Evolutionary conservation across 2,797 vertebrate species (phyloP).

Genomic region (Hippocampus kuda): DNA sequence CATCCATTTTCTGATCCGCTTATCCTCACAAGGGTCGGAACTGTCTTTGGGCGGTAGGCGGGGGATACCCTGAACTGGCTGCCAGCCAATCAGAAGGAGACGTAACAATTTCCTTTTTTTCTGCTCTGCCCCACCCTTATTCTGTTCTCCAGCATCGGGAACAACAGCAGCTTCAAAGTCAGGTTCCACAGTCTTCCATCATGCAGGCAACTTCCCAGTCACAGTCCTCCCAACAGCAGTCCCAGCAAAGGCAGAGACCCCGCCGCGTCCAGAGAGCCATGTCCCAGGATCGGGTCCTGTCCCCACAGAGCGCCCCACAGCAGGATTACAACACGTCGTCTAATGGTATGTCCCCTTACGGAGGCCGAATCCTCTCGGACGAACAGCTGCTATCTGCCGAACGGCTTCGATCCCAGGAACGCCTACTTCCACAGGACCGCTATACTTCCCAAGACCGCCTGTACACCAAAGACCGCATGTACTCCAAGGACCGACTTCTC

Average conservation of each 20-base stretch:
- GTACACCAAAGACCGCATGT: slow-evolving; percentile 81
- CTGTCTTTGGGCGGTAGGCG: too few relatives aligned
- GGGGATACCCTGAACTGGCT: too few relatives aligned
- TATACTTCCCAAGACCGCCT: slow-evolving; percentile 82
- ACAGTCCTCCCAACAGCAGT: slow-evolving; percentile 66
- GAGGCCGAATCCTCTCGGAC: slow-evolving; percentile 86
- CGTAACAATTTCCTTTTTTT: slow-evolving; percentile 15
- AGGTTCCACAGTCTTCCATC: slow-evolving; percentile 46
- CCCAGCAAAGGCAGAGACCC: slow-evolving; percentile 78
- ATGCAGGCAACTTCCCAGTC: slow-evolving; percentile 52
- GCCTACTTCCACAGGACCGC: slow-evolving; percentile 87
- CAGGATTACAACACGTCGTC: slow-evolving; percentile 75
- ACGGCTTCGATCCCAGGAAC: slow-evolving; percentile 92
- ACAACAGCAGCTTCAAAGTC: slow-evolving; percentile 54
- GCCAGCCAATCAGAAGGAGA: too few relatives aligned
- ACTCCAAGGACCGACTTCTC: slow-evolving; percentile 82
- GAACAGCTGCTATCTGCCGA: slow-evolving; percentile 92
- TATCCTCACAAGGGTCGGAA: too few relatives aligned
- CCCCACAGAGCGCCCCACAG: slow-evolving; percentile 72
- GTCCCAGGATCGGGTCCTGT: slow-evolving; percentile 95
- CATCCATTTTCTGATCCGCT: too few relatives aligned
- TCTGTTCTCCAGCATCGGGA: slow-evolving; percentile 55
- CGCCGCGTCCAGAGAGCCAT: slow-evolving; percentile 90
- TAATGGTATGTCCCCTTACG: slow-evolving; percentile 74
- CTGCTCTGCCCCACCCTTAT: slow-evolving; percentile 20